Percentiles rank a stretch among this genome's conserved stretches.
phyloP scores from a whole-genome alignment of 2,888 invertebrate species.

The Andrena dorsata region DNA sequence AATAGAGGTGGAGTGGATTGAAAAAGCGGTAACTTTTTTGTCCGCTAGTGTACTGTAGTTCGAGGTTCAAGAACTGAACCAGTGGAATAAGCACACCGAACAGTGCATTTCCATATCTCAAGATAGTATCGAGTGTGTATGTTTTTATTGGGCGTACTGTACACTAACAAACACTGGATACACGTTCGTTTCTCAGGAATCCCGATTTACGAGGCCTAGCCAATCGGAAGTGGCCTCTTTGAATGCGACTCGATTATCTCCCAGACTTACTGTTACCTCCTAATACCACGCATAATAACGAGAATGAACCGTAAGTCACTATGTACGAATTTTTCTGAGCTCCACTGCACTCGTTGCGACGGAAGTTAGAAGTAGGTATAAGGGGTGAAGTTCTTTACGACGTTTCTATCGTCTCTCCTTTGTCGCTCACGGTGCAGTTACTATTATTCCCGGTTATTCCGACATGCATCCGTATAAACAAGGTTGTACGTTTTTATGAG shows the following conservation, averaged over 20 bases:
- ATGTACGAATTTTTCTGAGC: not conserved
- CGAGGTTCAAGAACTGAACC: no score
- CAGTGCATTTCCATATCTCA: no score
- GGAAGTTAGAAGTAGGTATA: conserved; percentile 12
- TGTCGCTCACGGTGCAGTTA: conserved; percentile 2
- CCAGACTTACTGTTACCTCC: not conserved
- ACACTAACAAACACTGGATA: conserved; percentile 26
- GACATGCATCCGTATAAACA: not conserved
- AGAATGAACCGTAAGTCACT: not conserved
- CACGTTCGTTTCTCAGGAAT: not conserved
- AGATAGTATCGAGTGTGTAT: no score
- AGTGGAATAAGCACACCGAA: no score
- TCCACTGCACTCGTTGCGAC: not conserved
- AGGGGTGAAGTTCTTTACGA: conserved; percentile 1
- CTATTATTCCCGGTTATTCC: conserved; percentile 2
- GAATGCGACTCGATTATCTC: not conserved
- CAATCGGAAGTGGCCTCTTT: conserved; percentile 23
- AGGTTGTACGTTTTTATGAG: not conserved
- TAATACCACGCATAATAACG: conserved; percentile 20
- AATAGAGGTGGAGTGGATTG: no score
- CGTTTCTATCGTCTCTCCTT: not conserved
- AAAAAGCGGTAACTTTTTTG: no score
- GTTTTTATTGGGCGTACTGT: no score
- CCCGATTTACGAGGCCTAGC: conserved; percentile 11
- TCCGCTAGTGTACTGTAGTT: no score